phyloP scores from a whole-genome alignment of 2,888 invertebrate genomes.

The Isotomurus palustris region DNA sequence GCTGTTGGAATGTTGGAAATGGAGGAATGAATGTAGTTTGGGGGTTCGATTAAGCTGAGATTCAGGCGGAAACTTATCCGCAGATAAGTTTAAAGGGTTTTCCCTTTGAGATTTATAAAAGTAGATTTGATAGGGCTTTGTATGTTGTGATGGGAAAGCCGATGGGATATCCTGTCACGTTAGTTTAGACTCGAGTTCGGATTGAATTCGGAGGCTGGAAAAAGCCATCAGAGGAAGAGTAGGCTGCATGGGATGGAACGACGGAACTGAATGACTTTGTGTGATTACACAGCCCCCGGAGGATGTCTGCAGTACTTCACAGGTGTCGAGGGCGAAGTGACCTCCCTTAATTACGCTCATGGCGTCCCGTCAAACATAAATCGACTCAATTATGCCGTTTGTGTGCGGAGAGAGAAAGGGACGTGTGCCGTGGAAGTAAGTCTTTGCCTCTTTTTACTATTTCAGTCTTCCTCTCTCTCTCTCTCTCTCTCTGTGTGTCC shows the following conservation, averaged over 20 bases:
- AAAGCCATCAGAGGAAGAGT: too few species aligned
- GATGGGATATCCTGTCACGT: constrained; percentile 9
- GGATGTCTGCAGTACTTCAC: constrained; percentile 38
- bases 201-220: too few species aligned
- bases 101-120: constrained; percentile 15
- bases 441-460: too few species aligned
- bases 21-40: too few species aligned
- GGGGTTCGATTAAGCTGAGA: too few species aligned
- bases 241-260: too few species aligned
- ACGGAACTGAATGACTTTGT: not conserved
- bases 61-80: too few species aligned
- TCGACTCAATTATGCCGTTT: constrained; percentile 43
- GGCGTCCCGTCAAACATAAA: constrained; percentile 37
- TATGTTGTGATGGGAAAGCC: not conserved
- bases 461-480: too few species aligned
- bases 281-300: constrained; percentile 33
- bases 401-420: constrained; percentile 41
- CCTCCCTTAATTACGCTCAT: constrained; percentile 40
- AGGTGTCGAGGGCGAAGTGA: constrained; percentile 33
- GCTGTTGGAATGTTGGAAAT: too few species aligned
- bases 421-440: constrained; percentile 43
- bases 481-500: too few species aligned
- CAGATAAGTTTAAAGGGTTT: too few species aligned
- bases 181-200: too few species aligned
- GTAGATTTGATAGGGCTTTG: constrained; percentile 11